Conservation (phyloP, 2,113 vertebrate species). For the Herpailurus yagouaroundi region DNA sequence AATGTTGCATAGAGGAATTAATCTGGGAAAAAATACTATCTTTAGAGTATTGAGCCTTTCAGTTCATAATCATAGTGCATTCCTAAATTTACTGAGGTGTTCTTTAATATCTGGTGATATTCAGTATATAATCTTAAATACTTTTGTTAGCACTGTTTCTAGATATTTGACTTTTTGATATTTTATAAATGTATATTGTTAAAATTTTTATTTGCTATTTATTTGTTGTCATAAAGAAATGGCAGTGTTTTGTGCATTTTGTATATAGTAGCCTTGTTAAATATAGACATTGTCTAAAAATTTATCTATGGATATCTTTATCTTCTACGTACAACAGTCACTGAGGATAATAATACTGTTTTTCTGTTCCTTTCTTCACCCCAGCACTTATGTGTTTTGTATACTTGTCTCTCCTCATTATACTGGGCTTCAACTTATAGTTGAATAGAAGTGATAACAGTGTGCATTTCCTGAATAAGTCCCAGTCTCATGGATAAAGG, state of each 20-base stretch:
- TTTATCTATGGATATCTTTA: not conserved
- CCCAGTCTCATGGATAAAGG: not conserved
- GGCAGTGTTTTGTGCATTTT: not conserved
- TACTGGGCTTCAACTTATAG: not conserved
- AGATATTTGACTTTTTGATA: not conserved
- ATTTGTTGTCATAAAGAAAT: not conserved
- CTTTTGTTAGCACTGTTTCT: not conserved
- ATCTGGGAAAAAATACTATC: not conserved
- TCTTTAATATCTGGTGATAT: not conserved
- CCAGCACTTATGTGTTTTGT: not conserved
- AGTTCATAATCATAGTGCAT: not conserved
- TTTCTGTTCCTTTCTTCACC: not conserved
- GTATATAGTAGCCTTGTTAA: not conserved
- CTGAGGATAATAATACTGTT: not conserved
- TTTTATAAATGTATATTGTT: not conserved
- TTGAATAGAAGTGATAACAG: not conserved
- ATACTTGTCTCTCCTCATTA: not conserved
- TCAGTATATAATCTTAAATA: not conserved
- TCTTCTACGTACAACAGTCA: not conserved
- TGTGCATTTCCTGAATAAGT: not conserved
- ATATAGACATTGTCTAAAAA: not conserved
- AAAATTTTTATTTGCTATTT: not conserved
- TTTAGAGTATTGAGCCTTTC: not conserved
- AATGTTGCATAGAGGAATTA: not conserved
- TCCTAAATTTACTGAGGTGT: not conserved